These are phyloP conservation scores for Palythoa caribaeorum DNA, from an alignment of 92 coral and sea anemone genomes.

Conservation along the genomic window DNA sequence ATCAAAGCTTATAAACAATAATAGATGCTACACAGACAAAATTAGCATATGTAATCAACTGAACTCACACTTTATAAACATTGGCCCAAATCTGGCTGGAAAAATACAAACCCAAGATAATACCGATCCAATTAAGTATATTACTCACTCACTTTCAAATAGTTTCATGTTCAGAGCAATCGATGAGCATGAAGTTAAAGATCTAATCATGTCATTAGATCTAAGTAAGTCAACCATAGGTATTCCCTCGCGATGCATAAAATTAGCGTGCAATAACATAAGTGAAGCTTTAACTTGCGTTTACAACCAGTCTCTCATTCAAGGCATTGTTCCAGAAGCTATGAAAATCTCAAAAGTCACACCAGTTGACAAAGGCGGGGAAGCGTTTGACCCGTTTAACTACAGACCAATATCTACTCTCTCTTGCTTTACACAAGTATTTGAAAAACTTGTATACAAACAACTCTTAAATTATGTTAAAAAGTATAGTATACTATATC, in stretches of 20 bases:
- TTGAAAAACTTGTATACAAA: constrained; percentile 25
- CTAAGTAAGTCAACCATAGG: neutral
- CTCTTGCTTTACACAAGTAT: constrained; percentile 12
- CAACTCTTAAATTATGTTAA: constrained; percentile 4
- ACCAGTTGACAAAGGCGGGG: constrained; percentile 29
- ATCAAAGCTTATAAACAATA: neutral
- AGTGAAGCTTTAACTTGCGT: neutral
- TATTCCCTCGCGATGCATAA: constrained; percentile 1
- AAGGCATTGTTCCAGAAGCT: constrained; percentile 27
- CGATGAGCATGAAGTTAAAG: neutral
- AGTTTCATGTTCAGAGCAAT: neutral
- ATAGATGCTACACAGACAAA: neutral
- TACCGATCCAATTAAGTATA: too few species aligned
- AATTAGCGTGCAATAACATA: neutral
- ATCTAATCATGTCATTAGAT: neutral
- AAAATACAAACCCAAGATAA: too few species aligned
- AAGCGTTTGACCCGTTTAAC: constrained; percentile 1
- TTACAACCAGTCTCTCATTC: constrained; percentile 5
- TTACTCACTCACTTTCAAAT: too few species aligned
- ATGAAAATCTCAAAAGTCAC: neutral
- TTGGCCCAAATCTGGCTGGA: too few species aligned
- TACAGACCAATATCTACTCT: constrained; percentile 33
- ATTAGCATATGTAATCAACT: neutral
- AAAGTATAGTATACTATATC: constrained; percentile 10
- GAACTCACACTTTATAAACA: too few species aligned